Percentiles rank a stretch among this genome's conserved stretches.
These are phyloP conservation scores for Gymnobelideus leadbeateri DNA, from an alignment of 2,113 vertebrate species.

Conservation along the genomic window DNA sequence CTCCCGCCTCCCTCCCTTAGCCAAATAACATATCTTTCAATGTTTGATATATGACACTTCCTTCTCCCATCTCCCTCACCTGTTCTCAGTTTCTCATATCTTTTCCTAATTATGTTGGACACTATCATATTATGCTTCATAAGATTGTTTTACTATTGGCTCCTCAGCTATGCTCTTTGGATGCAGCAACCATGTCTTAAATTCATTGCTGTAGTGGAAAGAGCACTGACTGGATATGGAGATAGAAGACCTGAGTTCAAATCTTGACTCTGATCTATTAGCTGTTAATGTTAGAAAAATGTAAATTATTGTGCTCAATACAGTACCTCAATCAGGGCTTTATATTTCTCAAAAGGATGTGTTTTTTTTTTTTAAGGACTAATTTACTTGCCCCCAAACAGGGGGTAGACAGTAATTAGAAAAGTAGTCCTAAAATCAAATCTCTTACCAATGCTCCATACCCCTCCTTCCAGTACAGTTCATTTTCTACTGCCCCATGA, in stretches of 20 bases:
- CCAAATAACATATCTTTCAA: neutral
- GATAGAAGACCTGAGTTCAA: neutral
- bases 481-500: neutral
- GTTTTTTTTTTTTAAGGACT: neutral
- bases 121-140: neutral
- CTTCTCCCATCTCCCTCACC: neutral
- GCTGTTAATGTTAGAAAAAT: neutral
- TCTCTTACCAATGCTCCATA: neutral
- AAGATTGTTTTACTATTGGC: neutral
- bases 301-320: neutral
- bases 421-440: neutral
- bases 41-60: neutral
- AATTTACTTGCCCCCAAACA: neutral
- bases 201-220: neutral
- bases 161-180: neutral
- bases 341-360: neutral
- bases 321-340: neutral
- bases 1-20: neutral
- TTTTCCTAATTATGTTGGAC: neutral
- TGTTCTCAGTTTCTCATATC: neutral
- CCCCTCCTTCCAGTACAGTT: neutral
- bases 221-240: neutral
- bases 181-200: neutral
- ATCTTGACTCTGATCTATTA: neutral
- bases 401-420: neutral